These are phyloP conservation scores for Sapayoa aenigma DNA, from an alignment of 2,113 vertebrate genomes.

Conservation along the genomic window DNA sequence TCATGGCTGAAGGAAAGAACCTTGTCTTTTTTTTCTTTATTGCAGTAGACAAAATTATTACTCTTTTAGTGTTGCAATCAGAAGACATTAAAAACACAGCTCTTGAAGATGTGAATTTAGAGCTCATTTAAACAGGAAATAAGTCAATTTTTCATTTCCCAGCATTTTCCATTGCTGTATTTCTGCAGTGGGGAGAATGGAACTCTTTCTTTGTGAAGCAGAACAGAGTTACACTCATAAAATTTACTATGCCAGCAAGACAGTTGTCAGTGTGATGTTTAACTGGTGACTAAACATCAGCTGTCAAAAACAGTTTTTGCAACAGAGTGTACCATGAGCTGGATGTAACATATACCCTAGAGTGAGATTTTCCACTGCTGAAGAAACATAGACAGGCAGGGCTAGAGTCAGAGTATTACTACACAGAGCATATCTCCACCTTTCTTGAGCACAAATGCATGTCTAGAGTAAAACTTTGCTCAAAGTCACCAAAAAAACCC, in stretches of 20 bases:
- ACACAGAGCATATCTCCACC: background rate
- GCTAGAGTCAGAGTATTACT: background rate
- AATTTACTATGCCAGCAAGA: background rate
- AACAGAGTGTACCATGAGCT: background rate
- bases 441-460: background rate
- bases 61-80: background rate
- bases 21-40: background rate
- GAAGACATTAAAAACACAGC: background rate
- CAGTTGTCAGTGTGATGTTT: background rate
- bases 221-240: background rate
- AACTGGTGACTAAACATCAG: background rate
- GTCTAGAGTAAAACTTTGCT: background rate
- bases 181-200: background rate
- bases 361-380: background rate
- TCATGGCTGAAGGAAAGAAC: background rate
- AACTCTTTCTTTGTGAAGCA: background rate
- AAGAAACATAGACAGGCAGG: background rate
- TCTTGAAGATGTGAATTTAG: background rate
- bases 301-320: background rate
- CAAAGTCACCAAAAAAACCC: background rate
- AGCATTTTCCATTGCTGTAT: background rate
- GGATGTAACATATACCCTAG: background rate
- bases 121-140: background rate
- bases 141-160: background rate
- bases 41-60: background rate